Base-by-base conservation (phyloP, 2,888 invertebrate species). In the Tricholauxania praeusta region DNA sequence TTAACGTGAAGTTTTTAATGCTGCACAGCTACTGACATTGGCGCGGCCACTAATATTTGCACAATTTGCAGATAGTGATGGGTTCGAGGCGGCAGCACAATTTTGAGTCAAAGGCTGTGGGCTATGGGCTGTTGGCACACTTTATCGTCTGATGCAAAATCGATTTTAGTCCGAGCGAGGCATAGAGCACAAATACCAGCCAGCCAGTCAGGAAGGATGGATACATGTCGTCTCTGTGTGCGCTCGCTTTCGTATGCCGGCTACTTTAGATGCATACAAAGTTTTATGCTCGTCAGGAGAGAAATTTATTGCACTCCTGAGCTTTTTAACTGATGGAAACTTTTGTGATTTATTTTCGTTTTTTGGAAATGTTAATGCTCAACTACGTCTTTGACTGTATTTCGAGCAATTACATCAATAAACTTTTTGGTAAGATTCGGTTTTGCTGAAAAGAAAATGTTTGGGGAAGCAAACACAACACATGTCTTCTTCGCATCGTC, bases 231-330 rank as follows among this genome's bases (percentile, higher is more conserved):
- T 64, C 64, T 64, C 51, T 12, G 22, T 64, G 64, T 64, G 51
- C 22, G 64, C 64, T 28, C 49, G 39, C 8, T 10, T 10, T 51
- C 1, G 64, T 51, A 22, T 64, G 64, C 49, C 64, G 64, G 28
- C 51, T 51, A 49, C 63, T 63, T 51, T 51, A 51, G 22, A 51
- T 14, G 64, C 51, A 64, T 49, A 39, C 39, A 49, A 64, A 64
- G 64, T 64, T 64, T 64, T 64, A 64, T 64, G 49, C 64, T 64
- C 64, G 64, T 51, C 51, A 28, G 51, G 64, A 64, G 64, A 64
- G 19, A 28, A 49, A 64, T 64, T 64, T 64, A 64, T 64, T 64
- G 64, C 64, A 64, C 64, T 64, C 64, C 64, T 64, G 64, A 64
- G 64, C 64, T 64, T 49, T 64, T 64, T 19, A 64, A 51, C 51